A percentile compares a stretch with the other conserved stretches of the same genome.
These are phyloP conservation scores for Coelopa frigida DNA, from an alignment of 1,140 invertebrate species.

Conservation along the genomic window DNA sequence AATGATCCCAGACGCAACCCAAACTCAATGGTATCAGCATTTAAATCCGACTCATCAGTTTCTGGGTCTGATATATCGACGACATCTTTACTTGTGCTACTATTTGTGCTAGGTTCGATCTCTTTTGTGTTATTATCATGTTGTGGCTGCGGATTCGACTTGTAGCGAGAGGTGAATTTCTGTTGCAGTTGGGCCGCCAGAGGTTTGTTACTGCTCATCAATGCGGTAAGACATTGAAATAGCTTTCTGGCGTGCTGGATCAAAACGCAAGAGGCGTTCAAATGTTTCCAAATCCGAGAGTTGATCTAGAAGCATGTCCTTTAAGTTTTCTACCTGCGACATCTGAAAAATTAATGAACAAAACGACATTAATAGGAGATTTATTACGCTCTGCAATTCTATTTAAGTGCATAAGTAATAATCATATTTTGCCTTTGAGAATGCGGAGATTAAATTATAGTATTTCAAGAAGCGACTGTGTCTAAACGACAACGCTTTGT, in stretches of 20 bases:
- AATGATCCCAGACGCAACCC: constrained; percentile 64
- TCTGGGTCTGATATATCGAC: background rate
- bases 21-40: constrained; percentile 46
- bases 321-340: constrained; percentile 51
- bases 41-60: constrained; percentile 7
- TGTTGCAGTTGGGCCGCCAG: constrained; percentile 16
- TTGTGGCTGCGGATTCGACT: background rate
- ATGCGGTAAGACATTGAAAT: constrained; percentile 59
- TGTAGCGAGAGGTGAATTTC: constrained; percentile 11
- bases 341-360: constrained; percentile 47
- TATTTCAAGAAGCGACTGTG: no score
- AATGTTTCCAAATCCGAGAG: constrained; percentile 67
- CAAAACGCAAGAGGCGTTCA: constrained; percentile 61
- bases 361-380: no score
- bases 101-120: background rate
- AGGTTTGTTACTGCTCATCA: constrained; percentile 29
- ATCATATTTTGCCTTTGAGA: no score
- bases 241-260: constrained; percentile 59
- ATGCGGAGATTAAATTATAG: no score
- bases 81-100: background rate
- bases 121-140: constrained; percentile 11
- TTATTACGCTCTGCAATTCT: no score
- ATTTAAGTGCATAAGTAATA: no score
- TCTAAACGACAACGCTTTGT: no score
- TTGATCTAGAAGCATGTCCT: constrained; percentile 57